These are phyloP conservation scores for Chrysaora quinquecirrha DNA, from an alignment of 30 jellyfish, hydroid and myxozoan species.

Conservation along the genomic window DNA sequence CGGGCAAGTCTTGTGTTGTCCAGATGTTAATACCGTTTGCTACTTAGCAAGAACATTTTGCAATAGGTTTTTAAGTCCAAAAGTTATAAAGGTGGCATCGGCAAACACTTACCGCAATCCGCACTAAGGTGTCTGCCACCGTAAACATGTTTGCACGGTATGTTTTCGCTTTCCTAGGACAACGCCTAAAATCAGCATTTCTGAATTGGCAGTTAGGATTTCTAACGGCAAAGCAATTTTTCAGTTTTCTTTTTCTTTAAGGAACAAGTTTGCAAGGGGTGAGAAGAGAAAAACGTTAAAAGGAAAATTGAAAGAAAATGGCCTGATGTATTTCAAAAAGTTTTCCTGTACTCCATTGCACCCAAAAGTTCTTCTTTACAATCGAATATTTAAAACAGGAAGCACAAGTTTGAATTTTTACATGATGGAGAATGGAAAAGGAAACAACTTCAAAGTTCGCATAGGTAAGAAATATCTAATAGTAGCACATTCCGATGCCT, in stretches of 20 bases:
- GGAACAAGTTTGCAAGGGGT: neutral
- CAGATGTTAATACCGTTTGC: too few species aligned
- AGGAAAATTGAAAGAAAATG: neutral
- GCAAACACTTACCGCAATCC: too few species aligned
- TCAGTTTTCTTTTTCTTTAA: neutral
- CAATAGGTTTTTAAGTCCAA: too few species aligned
- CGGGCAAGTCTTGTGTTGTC: too few species aligned
- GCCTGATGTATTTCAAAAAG: constrained; percentile 30
- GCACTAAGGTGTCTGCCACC: too few species aligned
- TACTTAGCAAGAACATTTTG: too few species aligned
- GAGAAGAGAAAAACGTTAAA: neutral
- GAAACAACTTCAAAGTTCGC: constrained; percentile 12
- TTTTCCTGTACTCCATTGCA: constrained; percentile 65
- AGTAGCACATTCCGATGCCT: constrained; percentile 21
- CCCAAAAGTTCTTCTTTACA: constrained; percentile 74
- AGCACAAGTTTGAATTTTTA: constrained; percentile 75
- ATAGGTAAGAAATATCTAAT: constrained; percentile 28
- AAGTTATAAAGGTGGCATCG: too few species aligned
- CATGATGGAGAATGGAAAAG: constrained; percentile 34
- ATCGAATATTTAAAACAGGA: constrained; percentile 90
- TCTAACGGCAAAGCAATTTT: too few species aligned
- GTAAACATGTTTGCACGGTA: too few species aligned
- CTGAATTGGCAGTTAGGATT: too few species aligned
- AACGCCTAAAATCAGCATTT: too few species aligned
- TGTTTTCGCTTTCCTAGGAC: too few species aligned